phyloP scores from a whole-genome alignment of 1,140 invertebrate species.

The Goniozus legneri region DNA sequence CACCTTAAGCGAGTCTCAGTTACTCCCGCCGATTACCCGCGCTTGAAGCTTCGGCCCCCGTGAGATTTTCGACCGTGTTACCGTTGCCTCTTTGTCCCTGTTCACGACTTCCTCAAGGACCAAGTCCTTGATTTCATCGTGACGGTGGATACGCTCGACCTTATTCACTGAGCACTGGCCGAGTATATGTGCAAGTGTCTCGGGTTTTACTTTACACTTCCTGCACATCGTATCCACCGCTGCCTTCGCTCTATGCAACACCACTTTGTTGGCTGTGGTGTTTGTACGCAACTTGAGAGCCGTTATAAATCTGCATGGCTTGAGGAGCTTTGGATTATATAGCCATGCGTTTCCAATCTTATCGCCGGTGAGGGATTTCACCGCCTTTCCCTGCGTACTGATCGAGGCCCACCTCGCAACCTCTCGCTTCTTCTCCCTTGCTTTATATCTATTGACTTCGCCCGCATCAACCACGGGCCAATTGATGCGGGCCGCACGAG shows the following conservation, averaged over 20 bases:
- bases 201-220: constrained; percentile 10
- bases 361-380: constrained; percentile 1
- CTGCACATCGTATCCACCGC: constrained; percentile 13
- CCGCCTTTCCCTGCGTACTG: constrained; percentile 1
- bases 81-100: constrained; percentile 1
- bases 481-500: neutral
- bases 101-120: constrained; percentile 14
- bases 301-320: neutral
- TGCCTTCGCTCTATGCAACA: constrained; percentile 12
- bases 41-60: too few species aligned
- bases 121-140: constrained; percentile 27
- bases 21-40: too few species aligned
- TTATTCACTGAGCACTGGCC: constrained; percentile 27
- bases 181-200: constrained; percentile 29
- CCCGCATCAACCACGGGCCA: neutral
- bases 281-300: constrained; percentile 20
- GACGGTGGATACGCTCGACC: constrained; percentile 18
- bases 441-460: constrained; percentile 1
- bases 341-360: constrained; percentile 14
- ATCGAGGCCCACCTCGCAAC: neutral
- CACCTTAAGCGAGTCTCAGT: too few species aligned
- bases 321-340: constrained; percentile 1
- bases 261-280: constrained; percentile 13
- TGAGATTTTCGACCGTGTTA: too few species aligned
- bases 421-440: neutral